Evolutionary conservation across 2,888 invertebrate genomes (phyloP), one percentile per base, ranked within the genome.

Genomic region (Rotaria sp.): DNA sequence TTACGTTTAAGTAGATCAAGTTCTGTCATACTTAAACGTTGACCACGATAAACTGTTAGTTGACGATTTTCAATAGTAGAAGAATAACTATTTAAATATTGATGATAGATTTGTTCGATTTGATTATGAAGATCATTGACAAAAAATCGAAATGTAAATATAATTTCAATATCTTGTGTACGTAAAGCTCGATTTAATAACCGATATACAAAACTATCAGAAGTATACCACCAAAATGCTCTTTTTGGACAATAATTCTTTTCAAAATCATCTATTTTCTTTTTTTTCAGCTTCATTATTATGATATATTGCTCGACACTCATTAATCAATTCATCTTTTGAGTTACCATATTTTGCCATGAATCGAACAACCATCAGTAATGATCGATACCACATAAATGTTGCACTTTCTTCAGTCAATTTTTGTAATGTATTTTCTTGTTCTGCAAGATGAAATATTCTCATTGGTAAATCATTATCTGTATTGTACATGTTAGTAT

Each of bases 111-210:
- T 3, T 26, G 11, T 10, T 8, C 26, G 26, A 80, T 45, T 80
- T 45, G 80, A 15, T 80, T 45, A 15, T 45, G 45, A 45, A 80
- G 45, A 80, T 80, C 80, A 45, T 41, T n/a, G 21, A 80, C 45
- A n/a, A 80, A 80, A 35, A 80, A 80, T 13, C 80, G 45, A 80
- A 80, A 80, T 80, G 26, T 80, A 80, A 80, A 80, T 45, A 80
- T 80, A n/a, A 45, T n/a, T 45, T 80, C 80, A 45, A 24, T 80
- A 10, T 45, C 45, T n/a, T 80, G 80, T n/a, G 80, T 80, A 21
- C 80, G 80, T 24, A 80, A 8, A 45, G 80, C 80, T 7, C 8
- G 4, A 21, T 80, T 80, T 4, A 80, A 80, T 45, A 80, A 80
- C 5, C 80, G 45, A 80, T 80, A 80, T 1, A 80, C 15, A 45